Percentiles rank a stretch among this genome's conserved stretches.
Conservation (phyloP, 2,888 invertebrate species). For the Drosophila kanekoi region DNA sequence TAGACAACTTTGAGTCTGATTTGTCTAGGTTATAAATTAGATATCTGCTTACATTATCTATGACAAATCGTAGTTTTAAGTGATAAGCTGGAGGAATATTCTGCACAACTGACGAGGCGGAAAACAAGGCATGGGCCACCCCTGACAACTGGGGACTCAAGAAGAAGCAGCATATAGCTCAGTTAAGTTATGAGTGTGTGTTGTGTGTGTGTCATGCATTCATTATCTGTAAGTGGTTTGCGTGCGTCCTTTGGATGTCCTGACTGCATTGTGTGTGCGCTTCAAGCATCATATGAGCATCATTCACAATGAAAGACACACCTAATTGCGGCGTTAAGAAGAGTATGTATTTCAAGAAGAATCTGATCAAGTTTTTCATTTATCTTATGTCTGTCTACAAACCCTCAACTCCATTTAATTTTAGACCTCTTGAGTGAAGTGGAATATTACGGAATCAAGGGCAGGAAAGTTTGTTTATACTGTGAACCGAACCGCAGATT, state of each 20-base stretch:
- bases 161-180: not conserved
- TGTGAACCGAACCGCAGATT: no score
- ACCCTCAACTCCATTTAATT: no score
- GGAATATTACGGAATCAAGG: no score
- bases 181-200: not conserved
- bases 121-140: not conserved
- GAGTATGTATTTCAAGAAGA: no score
- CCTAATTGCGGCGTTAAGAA: no score
- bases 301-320: not conserved
- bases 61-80: constrained; percentile 52
- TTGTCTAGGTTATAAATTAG: constrained; percentile 55
- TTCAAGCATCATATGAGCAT: not conserved
- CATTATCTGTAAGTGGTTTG: not conserved
- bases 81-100: not conserved
- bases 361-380: no score
- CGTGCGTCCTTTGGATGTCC: not conserved
- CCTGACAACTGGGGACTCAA: not conserved
- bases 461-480: no score
- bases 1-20: constrained; percentile 58
- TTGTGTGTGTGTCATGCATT: not conserved
- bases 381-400: no score
- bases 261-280: not conserved
- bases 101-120: not conserved
- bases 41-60: constrained; percentile 62
- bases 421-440: no score